A percentile compares a stretch with the other conserved stretches of the same genome.
Evolutionary conservation across 1,140 invertebrate species (phyloP).

Genomic region (Cotesia vestalis): DNA sequence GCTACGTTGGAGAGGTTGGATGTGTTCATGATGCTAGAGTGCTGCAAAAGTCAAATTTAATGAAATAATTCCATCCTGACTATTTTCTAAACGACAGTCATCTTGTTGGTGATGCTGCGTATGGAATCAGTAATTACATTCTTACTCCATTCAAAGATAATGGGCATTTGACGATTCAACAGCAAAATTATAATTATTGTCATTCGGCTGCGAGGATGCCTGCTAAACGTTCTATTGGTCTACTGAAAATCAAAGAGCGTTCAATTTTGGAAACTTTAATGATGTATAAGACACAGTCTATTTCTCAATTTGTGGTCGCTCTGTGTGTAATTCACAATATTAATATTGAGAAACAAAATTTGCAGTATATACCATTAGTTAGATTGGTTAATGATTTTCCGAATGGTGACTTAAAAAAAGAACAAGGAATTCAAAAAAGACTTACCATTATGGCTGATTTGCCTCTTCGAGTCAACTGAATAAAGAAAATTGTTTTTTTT

Average conservation of each 20-base stretch:
- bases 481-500: no score
- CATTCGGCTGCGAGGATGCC: conserved; percentile 20
- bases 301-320: neutral
- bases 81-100: conserved; percentile 30
- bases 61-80: conserved; percentile 1
- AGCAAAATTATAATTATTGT: conserved; percentile 28
- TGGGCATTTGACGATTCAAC: conserved; percentile 24
- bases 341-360: neutral
- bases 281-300: neutral
- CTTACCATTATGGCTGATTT: no score
- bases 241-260: conserved; percentile 27
- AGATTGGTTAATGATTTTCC: no score
- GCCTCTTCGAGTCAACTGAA: no score
- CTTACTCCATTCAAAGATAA: conserved; percentile 31
- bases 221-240: conserved; percentile 26
- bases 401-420: no score
- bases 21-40: conserved; percentile 41
- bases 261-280: neutral
- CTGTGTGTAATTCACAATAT: neutral
- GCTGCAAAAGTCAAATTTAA: conserved; percentile 32
- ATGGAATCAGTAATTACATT: conserved; percentile 26
- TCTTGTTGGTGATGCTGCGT: conserved; percentile 37
- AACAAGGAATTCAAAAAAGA: no score
- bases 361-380: neutral
- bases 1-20: conserved; percentile 32